These are phyloP conservation scores for Liasis olivaceus DNA, from an alignment of 2,797 vertebrate species.

Conservation along the genomic window DNA sequence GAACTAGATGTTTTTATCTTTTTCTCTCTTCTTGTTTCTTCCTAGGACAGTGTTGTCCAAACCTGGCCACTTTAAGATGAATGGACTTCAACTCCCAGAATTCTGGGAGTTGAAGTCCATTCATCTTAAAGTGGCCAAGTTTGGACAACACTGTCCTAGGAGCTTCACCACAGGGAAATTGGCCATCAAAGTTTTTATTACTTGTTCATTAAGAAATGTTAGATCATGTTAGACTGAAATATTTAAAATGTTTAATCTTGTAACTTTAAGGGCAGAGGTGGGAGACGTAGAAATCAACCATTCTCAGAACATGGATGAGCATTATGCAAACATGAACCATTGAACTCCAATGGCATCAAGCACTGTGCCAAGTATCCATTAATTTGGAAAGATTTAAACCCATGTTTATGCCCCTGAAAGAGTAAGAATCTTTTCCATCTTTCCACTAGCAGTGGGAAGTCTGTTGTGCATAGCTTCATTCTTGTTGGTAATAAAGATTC, in stretches of 20 bases:
- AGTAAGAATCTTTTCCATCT: too few species aligned
- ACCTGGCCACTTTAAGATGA: too few species aligned
- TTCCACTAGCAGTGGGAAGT: too few species aligned
- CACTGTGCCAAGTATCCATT: neutral
- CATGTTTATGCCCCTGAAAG: too few species aligned
- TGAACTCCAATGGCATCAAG: neutral
- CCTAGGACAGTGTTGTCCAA: too few species aligned
- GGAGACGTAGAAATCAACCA: neutral
- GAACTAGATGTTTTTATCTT: constrained; percentile 37
- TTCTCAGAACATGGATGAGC: neutral
- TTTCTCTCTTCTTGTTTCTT: constrained; percentile 10
- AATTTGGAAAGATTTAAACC: too few species aligned
- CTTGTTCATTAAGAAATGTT: neutral
- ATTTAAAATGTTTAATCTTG: neutral
- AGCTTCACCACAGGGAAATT: neutral
- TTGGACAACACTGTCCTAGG: too few species aligned
- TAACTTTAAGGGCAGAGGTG: neutral
- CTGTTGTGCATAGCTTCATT: too few species aligned
- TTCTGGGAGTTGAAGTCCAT: too few species aligned
- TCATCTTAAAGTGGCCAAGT: too few species aligned
- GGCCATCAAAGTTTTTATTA: neutral
- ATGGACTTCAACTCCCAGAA: too few species aligned
- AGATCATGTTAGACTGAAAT: neutral
- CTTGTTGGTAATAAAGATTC: too few species aligned
- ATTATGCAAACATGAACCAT: neutral